phyloP scores from a whole-genome alignment of 1,140 invertebrate genomes.

The Zaprionus nigranus region DNA sequence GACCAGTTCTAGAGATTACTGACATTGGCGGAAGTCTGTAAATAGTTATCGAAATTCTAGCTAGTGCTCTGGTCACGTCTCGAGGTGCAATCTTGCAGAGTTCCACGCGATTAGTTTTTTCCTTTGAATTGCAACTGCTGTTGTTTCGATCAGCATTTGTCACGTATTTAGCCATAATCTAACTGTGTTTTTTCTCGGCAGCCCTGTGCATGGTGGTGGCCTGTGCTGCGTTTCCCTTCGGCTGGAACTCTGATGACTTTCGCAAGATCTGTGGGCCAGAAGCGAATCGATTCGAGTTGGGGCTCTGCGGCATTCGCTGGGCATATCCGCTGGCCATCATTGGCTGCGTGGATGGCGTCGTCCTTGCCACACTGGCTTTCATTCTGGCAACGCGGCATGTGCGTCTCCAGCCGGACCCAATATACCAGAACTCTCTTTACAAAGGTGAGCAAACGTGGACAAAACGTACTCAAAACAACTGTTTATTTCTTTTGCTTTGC shows the following conservation, averaged over 20 bases:
- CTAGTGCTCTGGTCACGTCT: slow-evolving; percentile 54
- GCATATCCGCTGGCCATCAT: slow-evolving; percentile 97
- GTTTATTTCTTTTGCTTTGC: slow-evolving; percentile 17
- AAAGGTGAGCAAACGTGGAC: slow-evolving; percentile 86
- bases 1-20: slow-evolving; percentile 5
- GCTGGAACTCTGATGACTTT: slow-evolving; percentile 94
- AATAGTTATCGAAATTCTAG: slow-evolving; percentile 25
- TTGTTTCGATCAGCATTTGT: slow-evolving; percentile 37
- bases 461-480: background rate
- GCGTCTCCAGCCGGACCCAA: slow-evolving; percentile 92
- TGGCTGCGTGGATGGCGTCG: slow-evolving; percentile 94
- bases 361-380: slow-evolving; percentile 95
- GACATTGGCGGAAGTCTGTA: slow-evolving; percentile 27
- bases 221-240: slow-evolving; percentile 95
- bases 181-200: slow-evolving; percentile 80
- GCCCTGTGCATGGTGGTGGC: slow-evolving; percentile 93
- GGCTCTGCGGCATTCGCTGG: slow-evolving; percentile 96
- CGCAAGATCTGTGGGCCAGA: slow-evolving; percentile 93
- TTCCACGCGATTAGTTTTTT: background rate
- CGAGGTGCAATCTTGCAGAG: slow-evolving; percentile 28
- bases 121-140: slow-evolving; percentile 16
- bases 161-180: slow-evolving; percentile 23
- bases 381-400: slow-evolving; percentile 96
- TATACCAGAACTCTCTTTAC: slow-evolving; percentile 88
- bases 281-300: slow-evolving; percentile 90